Percentiles rank a stretch among this genome's conserved stretches.
phyloP scores from a whole-genome alignment of 2,888 invertebrate genomes.

The Pecten maximus region DNA sequence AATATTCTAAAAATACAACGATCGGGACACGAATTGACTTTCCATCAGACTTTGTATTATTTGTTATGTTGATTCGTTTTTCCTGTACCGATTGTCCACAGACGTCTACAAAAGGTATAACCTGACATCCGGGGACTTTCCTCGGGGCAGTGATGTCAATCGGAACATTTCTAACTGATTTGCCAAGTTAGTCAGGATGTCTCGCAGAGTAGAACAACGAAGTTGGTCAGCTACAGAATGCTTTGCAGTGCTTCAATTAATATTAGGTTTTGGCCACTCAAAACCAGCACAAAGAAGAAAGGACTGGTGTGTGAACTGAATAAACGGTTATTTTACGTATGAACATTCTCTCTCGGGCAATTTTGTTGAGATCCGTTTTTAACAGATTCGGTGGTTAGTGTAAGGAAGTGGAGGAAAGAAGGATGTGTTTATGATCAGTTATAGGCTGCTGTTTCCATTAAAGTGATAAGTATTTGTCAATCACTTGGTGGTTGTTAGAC shows the following conservation, averaged over 20 bases:
- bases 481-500: too few relatives aligned
- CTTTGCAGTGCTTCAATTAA: neutral
- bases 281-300: too few relatives aligned
- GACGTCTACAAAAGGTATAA: neutral
- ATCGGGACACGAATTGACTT: neutral
- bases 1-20: conserved; percentile 30
- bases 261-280: too few relatives aligned
- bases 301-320: too few relatives aligned
- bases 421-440: too few relatives aligned
- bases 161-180: neutral
- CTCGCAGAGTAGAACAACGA: neutral
- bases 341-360: too few relatives aligned
- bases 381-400: too few relatives aligned
- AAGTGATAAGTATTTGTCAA: too few relatives aligned
- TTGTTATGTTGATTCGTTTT: neutral
- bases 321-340: too few relatives aligned
- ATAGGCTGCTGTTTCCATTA: too few relatives aligned
- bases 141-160: neutral
- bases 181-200: neutral
- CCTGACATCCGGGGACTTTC: neutral
- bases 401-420: too few relatives aligned
- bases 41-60: neutral
- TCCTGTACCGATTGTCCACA: neutral
- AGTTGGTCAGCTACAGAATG: neutral
- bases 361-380: too few relatives aligned